Conservation (phyloP, 2,888 invertebrate species). For the Punctoribates punctum region DNA sequence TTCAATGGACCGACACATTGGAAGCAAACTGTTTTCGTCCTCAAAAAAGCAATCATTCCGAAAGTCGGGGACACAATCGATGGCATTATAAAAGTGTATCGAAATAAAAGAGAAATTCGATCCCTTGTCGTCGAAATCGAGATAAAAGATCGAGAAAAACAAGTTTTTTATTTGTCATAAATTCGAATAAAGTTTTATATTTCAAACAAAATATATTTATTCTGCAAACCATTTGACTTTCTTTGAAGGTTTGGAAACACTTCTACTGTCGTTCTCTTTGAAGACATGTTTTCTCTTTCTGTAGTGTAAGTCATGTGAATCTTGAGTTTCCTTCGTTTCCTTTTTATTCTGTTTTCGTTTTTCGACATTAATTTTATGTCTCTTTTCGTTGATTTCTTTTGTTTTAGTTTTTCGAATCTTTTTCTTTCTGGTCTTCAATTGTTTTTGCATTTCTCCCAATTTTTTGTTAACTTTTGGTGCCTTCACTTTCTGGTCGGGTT, state of each 20-base stretch:
- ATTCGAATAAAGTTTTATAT: no score
- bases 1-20: constrained; percentile 73
- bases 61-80: constrained; percentile 60
- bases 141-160: background rate
- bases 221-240: constrained; percentile 27
- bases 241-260: background rate
- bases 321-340: constrained; percentile 3
- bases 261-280: background rate
- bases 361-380: constrained; percentile 29
- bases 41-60: constrained; percentile 68
- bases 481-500: constrained; percentile 40
- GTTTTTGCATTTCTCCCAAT: constrained; percentile 39
- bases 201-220: background rate
- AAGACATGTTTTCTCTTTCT: constrained; percentile 30
- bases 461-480: constrained; percentile 41
- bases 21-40: constrained; percentile 87
- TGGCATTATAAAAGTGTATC: constrained; percentile 44
- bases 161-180: constrained; percentile 13
- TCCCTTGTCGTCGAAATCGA: constrained; percentile 30
- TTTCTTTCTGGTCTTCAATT: constrained; percentile 42
- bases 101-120: constrained; percentile 36
- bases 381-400: constrained; percentile 2
- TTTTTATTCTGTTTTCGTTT: constrained; percentile 18
- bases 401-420: constrained; percentile 2
- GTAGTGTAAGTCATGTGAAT: constrained; percentile 34